phyloP scores from a whole-genome alignment of 2,113 vertebrate genomes.

The Hepsetus odoe region DNA sequence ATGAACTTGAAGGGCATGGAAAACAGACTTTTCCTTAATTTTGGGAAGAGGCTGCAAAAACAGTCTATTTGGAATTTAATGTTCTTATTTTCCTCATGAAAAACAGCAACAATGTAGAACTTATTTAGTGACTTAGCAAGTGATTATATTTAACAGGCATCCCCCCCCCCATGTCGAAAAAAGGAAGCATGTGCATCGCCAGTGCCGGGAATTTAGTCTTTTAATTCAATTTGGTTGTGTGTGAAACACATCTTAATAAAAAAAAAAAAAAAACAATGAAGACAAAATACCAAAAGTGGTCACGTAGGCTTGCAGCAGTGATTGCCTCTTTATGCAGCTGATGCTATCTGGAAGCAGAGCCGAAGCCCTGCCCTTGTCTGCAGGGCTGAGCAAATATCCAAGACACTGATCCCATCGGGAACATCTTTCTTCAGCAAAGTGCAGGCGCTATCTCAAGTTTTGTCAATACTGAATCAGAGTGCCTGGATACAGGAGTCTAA shows the following conservation, averaged over 20 bases:
- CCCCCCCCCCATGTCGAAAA: too few relatives aligned
- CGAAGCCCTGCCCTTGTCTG: background rate
- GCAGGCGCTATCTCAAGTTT: background rate
- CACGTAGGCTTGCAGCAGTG: background rate
- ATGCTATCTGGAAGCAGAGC: background rate
- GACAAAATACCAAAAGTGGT: background rate
- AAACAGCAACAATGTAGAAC: too few relatives aligned
- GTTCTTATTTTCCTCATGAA: too few relatives aligned
- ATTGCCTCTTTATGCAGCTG: background rate
- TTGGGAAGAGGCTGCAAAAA: too few relatives aligned
- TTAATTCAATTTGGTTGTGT: too few relatives aligned
- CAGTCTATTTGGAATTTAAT: too few relatives aligned
- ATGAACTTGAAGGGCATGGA: too few relatives aligned
- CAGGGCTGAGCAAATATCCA: background rate
- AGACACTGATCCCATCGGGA: background rate
- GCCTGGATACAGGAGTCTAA: background rate
- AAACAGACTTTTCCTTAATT: too few relatives aligned
- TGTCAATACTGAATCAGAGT: background rate
- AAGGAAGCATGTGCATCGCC: too few relatives aligned
- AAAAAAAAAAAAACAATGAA: background rate
- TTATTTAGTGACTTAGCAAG: too few relatives aligned
- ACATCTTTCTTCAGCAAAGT: conserved; percentile 3
- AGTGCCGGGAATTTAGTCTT: background rate
- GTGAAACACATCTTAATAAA: background rate
- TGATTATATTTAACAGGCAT: too few relatives aligned